Base-by-base conservation (phyloP, 2,113 vertebrate genomes). In the Mixornis gularis region DNA sequence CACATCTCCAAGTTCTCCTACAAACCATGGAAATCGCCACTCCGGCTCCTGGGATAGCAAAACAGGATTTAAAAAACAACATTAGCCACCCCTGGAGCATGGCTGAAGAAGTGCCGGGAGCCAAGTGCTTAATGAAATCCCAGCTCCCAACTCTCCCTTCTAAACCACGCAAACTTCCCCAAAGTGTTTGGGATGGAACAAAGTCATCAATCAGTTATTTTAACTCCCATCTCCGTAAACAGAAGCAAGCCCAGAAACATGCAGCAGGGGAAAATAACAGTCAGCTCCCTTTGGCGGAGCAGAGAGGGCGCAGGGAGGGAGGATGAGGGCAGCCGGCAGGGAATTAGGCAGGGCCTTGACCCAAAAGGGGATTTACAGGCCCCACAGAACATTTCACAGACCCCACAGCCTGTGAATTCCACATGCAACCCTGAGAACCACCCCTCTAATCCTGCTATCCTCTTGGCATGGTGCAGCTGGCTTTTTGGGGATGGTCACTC, bases 131-230 rank as follows among this genome's bases (percentile, higher is more conserved):
- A 80, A 88, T 36, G 92, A 95, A 92, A 95, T 92, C 92, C 88
- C 92, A 86, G 90, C 93, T 96, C 83, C 88, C 90, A 73, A 65
- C 83, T 94, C 60, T 19, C 56, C 81, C 65, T 92, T 92, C 87
- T 70, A 91, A 90, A 94, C 84, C 80, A 36, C 25, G 2, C 92
- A 68, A 86, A 92, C 93, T 92, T 94, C 93, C 93, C 93, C 93
- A 93, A 93, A 93, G 79, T 60, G 88, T 95, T 93, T 88, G 90
- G 94, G 90, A 95, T 84, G 93, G 94, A 96, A 96, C 85, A 95
- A 96, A 96, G 83, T 95, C 93, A 95, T 95, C 93, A 95, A 95
- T 95, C 95, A 96, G 92, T 93, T 92, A 91, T 95, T 95, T 94
- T 92, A 92, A 89, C 70, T 96, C 89, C 62, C 71, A 94, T 78